phyloP scores from a whole-genome alignment of 2,888 invertebrate species.

The Drosophila melanosoma region DNA sequence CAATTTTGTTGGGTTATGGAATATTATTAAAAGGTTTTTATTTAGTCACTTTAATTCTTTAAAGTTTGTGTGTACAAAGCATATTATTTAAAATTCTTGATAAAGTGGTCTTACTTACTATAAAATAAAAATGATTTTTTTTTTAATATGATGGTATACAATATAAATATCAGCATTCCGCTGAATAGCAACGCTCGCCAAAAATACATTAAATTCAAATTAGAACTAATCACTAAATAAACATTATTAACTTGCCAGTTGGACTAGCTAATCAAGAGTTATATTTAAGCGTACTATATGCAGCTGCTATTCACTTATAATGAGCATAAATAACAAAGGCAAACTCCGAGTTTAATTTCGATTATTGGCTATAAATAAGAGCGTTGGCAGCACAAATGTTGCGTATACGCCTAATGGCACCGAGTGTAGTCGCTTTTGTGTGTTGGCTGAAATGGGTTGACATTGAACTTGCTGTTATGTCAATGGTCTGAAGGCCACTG shows the following conservation, averaged over 20 bases:
- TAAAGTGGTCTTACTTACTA: neutral
- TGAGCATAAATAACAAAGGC: conserved; percentile 45
- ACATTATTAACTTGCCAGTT: conserved; percentile 14
- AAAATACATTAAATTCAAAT: conserved; percentile 21
- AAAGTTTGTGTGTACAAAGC: neutral
- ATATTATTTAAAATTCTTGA: neutral
- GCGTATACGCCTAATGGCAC: conserved; percentile 49
- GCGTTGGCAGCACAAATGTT: conserved; percentile 24
- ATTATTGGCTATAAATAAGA: conserved; percentile 60
- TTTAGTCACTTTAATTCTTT: neutral
- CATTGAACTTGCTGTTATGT: conserved; percentile 73
- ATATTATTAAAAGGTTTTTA: neutral
- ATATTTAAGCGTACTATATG: conserved; percentile 24
- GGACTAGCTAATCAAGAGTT: conserved; percentile 38
- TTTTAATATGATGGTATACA: neutral
- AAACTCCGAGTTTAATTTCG: conserved; percentile 32
- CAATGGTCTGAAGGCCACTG: conserved; percentile 64
- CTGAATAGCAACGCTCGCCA: neutral
- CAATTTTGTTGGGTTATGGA: neutral
- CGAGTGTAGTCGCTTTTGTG: neutral
- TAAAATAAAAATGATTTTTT: neutral
- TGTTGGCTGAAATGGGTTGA: conserved; percentile 52
- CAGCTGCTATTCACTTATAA: conserved; percentile 34
- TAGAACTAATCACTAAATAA: conserved; percentile 13
- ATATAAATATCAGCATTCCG: neutral